Conservation (phyloP, 2,888 invertebrate species). For the Alcis repandata region DNA sequence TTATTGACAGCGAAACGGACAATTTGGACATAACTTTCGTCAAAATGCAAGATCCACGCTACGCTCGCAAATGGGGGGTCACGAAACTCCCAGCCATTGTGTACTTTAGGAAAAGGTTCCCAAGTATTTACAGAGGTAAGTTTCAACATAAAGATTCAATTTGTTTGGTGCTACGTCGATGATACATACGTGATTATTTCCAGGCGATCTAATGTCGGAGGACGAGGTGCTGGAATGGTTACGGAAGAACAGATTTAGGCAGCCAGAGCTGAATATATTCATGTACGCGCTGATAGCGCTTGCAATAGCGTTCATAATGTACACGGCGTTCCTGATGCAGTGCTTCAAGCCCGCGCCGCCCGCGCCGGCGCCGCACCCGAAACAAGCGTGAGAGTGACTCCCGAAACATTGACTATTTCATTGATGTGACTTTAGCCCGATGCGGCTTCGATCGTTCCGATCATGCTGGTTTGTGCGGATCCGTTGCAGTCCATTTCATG, state of each 20-base stretch:
- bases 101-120: conserved; percentile 96
- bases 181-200: conserved; percentile 45
- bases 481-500: conserved; percentile 52
- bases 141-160: neutral
- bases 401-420: conserved; percentile 50
- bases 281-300: conserved; percentile 97
- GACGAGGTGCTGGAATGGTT: conserved; percentile 96
- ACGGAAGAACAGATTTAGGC: conserved; percentile 96
- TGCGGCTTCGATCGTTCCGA: conserved; percentile 45
- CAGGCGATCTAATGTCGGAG: conserved; percentile 94
- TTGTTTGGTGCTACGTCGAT: neutral
- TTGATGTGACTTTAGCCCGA: conserved; percentile 54
- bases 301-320: conserved; percentile 94
- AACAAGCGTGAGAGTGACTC: conserved; percentile 86
- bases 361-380: conserved; percentile 88
- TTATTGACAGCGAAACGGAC: conserved; percentile 97
- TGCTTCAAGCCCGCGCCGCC: conserved; percentile 93
- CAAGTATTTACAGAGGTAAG: conserved; percentile 95
- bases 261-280: conserved; percentile 96
- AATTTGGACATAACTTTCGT: conserved; percentile 97
- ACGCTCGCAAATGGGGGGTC: conserved; percentile 97
- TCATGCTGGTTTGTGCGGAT: conserved; percentile 56
- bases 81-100: conserved; percentile 96
- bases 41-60: conserved; percentile 96
- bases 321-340: conserved; percentile 96